A percentile compares a stretch with the other conserved stretches of the same genome.
These are phyloP conservation scores for Melospiza georgiana DNA, from an alignment of 2,113 vertebrate species.

Conservation along the genomic window DNA sequence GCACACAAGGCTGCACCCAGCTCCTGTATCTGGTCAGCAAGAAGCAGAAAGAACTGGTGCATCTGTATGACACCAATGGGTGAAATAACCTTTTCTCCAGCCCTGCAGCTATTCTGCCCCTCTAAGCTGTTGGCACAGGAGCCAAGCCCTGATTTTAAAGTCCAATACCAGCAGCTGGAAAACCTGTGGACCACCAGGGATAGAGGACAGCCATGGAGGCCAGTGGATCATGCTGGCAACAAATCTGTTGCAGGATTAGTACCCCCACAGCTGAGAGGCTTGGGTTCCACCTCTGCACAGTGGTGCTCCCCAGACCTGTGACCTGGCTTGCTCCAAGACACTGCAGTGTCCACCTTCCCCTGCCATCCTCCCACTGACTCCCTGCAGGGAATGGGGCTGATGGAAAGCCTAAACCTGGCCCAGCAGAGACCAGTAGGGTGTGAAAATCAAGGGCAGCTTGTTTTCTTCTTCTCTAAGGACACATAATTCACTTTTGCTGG, in stretches of 20 bases:
- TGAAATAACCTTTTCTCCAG: not conserved
- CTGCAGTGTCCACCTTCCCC: not conserved
- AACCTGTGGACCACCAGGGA: not conserved
- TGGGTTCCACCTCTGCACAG: not conserved
- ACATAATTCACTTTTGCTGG: not conserved
- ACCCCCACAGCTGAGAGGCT: rapidly evolving
- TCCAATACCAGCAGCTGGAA: not conserved
- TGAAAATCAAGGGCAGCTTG: not conserved
- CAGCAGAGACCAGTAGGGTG: not conserved
- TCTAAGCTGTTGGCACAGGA: not conserved
- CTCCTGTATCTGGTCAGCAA: not conserved
- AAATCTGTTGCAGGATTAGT: not conserved
- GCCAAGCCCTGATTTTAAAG: not conserved
- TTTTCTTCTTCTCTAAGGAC: not conserved
- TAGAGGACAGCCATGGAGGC: not conserved
- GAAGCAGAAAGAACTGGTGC: not conserved
- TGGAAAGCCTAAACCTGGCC: not conserved
- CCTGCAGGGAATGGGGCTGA: not conserved
- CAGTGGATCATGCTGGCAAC: not conserved
- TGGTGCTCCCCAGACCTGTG: not conserved
- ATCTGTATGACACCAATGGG: rapidly evolving
- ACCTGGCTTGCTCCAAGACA: not conserved
- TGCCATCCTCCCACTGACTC: not conserved
- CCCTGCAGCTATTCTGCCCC: not conserved
- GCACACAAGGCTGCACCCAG: not conserved